Evolutionary conservation across 1,140 invertebrate species (phyloP).

Genomic region (Leptinotarsa lineolata): DNA sequence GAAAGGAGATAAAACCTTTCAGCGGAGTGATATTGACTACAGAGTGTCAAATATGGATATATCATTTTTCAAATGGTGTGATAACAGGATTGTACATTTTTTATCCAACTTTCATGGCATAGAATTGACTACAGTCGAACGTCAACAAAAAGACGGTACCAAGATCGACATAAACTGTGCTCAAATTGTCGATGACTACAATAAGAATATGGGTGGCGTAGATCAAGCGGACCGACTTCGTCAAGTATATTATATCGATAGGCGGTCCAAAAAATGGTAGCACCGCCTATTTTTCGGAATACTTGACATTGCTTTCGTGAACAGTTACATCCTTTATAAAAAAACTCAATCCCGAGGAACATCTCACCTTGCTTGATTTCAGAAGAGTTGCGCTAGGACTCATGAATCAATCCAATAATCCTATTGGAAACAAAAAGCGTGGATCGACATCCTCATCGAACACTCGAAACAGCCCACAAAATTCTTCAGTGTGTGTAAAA

Average conservation of each 20-base stretch:
- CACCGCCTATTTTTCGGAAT: conserved; percentile 51
- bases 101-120: conserved; percentile 55
- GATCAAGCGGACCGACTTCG: conserved; percentile 53
- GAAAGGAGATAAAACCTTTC: conserved; percentile 49
- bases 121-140: conserved; percentile 42
- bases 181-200: conserved; percentile 48
- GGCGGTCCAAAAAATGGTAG: conserved; percentile 55
- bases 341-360: too few relatives aligned
- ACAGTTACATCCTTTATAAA: background rate
- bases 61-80: conserved; percentile 51
- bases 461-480: conserved; percentile 20
- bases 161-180: conserved; percentile 42
- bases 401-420: conserved; percentile 22
- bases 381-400: conserved; percentile 18
- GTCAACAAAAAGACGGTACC: conserved; percentile 29
- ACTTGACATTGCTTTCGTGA: background rate
- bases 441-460: conserved; percentile 15
- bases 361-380: background rate
- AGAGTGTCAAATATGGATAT: conserved; percentile 15
- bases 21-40: conserved; percentile 45
- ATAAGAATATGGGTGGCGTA: conserved; percentile 52
- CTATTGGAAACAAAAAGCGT: conserved; percentile 10
- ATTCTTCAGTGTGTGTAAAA: conserved; percentile 17
- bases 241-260: conserved; percentile 50
- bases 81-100: conserved; percentile 51